Conservation (phyloP, 2,797 vertebrate genomes). For the Pelodytes ibericus region DNA sequence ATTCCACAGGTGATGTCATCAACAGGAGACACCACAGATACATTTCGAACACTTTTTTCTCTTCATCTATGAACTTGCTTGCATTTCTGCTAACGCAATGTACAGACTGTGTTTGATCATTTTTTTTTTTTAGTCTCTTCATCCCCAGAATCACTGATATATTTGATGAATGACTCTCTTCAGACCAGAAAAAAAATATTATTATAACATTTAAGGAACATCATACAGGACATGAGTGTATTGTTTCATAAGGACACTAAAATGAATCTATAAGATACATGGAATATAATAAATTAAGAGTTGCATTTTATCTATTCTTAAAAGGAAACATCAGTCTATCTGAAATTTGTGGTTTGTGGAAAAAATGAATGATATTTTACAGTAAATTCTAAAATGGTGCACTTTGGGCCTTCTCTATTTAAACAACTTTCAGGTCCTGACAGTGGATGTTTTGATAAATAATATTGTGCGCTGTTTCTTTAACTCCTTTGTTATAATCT, state of each 20-base stretch:
- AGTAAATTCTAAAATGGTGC: conserved; percentile 4
- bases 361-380: conserved; percentile 6
- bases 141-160: not conserved
- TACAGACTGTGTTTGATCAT: no score
- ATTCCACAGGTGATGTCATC: no score
- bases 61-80: no score
- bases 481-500: conserved; percentile 5
- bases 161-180: no score
- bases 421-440: conserved; percentile 12
- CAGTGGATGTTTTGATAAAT: conserved; percentile 8
- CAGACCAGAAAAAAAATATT: not conserved
- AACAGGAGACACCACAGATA: no score
- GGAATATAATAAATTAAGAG: not conserved
- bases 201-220: not conserved
- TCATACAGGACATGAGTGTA: conserved; percentile 9
- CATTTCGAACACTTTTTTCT: no score
- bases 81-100: no score
- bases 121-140: not conserved
- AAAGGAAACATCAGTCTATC: conserved; percentile 17
- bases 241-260: conserved; percentile 28
- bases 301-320: conserved; percentile 14
- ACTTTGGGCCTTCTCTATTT: conserved; percentile 15
- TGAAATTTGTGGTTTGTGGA: not conserved
- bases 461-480: not conserved
- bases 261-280: not conserved